Base-by-base conservation (phyloP, 2,797 vertebrate genomes). In the Rhinella marina region DNA sequence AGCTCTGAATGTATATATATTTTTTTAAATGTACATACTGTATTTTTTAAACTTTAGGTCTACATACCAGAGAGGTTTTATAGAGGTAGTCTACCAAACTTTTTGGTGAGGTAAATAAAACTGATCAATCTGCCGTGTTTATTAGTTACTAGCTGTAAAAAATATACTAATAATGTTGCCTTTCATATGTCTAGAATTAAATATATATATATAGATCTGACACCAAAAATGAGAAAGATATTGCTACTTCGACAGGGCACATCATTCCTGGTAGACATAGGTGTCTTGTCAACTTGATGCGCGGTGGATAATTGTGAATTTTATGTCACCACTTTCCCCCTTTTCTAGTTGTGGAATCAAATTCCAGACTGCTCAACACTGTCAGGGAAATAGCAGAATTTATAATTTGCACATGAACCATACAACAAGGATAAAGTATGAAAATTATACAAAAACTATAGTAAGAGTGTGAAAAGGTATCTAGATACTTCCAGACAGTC, bases 191-290 rank as follows among this genome's bases (percentile, higher is more conserved):
- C 29, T 59, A 32, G 56, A 29, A 80, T 23, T 23, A 32, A 29
- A 32, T 52, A 61, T 32, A 32, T 59, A 32, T 59, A 29, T n/a
- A 5, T 29, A 56, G 21, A 79, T 11, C 8, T n/a, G 61, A 81
- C 80, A 52, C 80, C 80, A 81, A 66, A 81, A 81, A 64, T 6
- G 19, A 48, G 1, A 81, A 81, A 66, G 59, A 81, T 66, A 66
- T 81, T 81, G 80, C 80, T 81, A 81, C 21, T 81, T 25, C 59
- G 12, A 48, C 61, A 10, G 21, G 79, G 62, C 59, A 17, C 80
- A 17, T 50, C 29, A 52, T 64, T 64, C 23, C 62, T 80, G 50
- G 23, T 48, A 64, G 21, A 81, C 59, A 62, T 23, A 62, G 27
- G 80, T 81, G 80, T 41, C 61, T 81, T 81, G 23, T 64, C 19